Evolutionary conservation across 2,888 invertebrate species (phyloP).

Genomic region (Archips crataeganus): DNA sequence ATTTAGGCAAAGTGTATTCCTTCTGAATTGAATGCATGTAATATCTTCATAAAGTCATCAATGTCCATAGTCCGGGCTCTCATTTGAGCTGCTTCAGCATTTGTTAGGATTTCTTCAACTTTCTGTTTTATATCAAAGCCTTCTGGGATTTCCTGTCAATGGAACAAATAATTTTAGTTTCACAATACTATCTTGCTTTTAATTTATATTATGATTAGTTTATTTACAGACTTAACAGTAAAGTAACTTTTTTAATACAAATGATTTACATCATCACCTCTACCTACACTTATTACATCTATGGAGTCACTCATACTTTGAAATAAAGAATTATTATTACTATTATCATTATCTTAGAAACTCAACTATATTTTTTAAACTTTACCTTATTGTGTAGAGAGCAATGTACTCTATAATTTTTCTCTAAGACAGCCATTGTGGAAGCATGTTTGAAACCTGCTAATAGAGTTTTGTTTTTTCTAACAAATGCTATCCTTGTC

Average conservation of each 20-base stretch:
- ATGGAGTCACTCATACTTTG: too few relatives aligned
- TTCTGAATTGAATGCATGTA: conserved; percentile 95
- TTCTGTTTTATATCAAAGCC: conserved; percentile 94
- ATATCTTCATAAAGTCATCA: conserved; percentile 96
- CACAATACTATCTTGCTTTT: neutral
- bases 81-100: conserved; percentile 89
- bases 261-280: too few relatives aligned
- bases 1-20: conserved; percentile 95
- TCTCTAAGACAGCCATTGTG: conserved; percentile 93
- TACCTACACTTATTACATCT: too few relatives aligned
- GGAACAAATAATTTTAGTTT: conserved; percentile 13
- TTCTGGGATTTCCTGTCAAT: conserved; percentile 88
- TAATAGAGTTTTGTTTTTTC: conserved; percentile 98
- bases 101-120: conserved; percentile 90
- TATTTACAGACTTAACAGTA: neutral
- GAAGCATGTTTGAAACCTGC: conserved; percentile 95
- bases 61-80: conserved; percentile 97
- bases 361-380: neutral
- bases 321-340: too few relatives aligned
- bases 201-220: neutral
- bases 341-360: neutral
- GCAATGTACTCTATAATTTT: conserved; percentile 96
- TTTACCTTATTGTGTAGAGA: conserved; percentile 91
- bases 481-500: conserved; percentile 96
- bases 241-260: neutral